Conservation (phyloP, 2,888 invertebrate genomes). For the Fissipunctia ypsillon region DNA sequence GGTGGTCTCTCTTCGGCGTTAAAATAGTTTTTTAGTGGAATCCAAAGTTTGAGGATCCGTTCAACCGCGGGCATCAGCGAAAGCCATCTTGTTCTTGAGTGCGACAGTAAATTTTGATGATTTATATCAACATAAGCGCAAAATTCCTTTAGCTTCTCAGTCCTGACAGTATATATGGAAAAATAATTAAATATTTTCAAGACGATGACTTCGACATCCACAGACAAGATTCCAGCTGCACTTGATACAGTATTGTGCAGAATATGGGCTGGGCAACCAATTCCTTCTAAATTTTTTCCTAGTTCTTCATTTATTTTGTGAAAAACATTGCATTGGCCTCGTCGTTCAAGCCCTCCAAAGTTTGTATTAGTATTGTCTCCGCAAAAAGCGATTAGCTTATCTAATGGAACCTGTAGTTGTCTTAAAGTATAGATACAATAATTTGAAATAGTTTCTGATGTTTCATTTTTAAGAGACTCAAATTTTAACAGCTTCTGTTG, state of each 20-base stretch:
- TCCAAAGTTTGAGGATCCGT: constrained; percentile 34
- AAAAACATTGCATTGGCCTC: constrained; percentile 37
- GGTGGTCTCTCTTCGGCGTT: neutral
- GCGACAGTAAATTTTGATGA: constrained; percentile 26
- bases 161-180: neutral
- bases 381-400: constrained; percentile 37
- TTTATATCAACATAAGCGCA: constrained; percentile 31
- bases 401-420: constrained; percentile 33
- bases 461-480: constrained; percentile 41
- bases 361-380: constrained; percentile 27
- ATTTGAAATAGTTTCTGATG: constrained; percentile 44
- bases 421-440: constrained; percentile 39
- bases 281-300: neutral
- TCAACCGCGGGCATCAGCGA: constrained; percentile 28
- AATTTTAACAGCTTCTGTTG: constrained; percentile 35
- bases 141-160: neutral
- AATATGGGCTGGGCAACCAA: no score
- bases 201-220: no score
- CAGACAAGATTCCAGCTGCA: no score
- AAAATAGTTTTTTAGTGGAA: constrained; percentile 9
- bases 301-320: constrained; percentile 29
- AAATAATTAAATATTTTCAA: no score
- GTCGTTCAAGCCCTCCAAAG: constrained; percentile 32
- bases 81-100: constrained; percentile 41
- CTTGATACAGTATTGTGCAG: no score